Evolutionary conservation across 1,140 invertebrate genomes (phyloP).

Genomic region (Octopus bimaculoides): DNA sequence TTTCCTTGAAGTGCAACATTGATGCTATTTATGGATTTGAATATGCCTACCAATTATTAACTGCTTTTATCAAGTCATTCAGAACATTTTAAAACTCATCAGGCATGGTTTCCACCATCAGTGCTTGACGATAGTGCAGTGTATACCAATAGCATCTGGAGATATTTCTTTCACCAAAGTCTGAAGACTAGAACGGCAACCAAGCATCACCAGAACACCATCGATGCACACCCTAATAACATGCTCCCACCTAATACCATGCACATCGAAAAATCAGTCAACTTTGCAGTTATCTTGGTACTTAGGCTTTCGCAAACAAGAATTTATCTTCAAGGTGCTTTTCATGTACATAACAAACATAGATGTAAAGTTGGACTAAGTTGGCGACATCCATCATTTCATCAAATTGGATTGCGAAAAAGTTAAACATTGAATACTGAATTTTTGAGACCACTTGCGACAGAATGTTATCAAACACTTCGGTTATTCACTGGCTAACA

Average conservation of each 20-base stretch:
- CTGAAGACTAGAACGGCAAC: slow-evolving; percentile 6
- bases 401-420: slow-evolving; percentile 7
- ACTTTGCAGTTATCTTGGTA: slow-evolving; percentile 7
- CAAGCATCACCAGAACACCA: slow-evolving; percentile 3
- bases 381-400: slow-evolving; percentile 6
- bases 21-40: slow-evolving; percentile 3
- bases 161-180: slow-evolving; percentile 4
- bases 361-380: too few relatives aligned
- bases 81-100: slow-evolving; percentile 5
- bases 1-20: slow-evolving; percentile 1
- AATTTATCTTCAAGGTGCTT: slow-evolving; percentile 7
- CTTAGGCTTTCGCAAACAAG: slow-evolving; percentile 7
- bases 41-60: slow-evolving; percentile 1
- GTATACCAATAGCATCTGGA: slow-evolving; percentile 3
- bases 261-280: slow-evolving; percentile 3
- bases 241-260: slow-evolving; percentile 7
- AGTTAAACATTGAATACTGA: slow-evolving; percentile 5
- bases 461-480: slow-evolving; percentile 7
- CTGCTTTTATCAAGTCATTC: slow-evolving; percentile 1
- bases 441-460: slow-evolving; percentile 6
- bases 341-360: slow-evolving; percentile 2
- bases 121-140: slow-evolving; percentile 6
- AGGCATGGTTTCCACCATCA: slow-evolving; percentile 6
- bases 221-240: slow-evolving; percentile 6
- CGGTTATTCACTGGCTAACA: slow-evolving; percentile 7